Evolutionary conservation across 2,797 vertebrate species (phyloP).

Genomic region (Tarsius wallacei): DNA sequence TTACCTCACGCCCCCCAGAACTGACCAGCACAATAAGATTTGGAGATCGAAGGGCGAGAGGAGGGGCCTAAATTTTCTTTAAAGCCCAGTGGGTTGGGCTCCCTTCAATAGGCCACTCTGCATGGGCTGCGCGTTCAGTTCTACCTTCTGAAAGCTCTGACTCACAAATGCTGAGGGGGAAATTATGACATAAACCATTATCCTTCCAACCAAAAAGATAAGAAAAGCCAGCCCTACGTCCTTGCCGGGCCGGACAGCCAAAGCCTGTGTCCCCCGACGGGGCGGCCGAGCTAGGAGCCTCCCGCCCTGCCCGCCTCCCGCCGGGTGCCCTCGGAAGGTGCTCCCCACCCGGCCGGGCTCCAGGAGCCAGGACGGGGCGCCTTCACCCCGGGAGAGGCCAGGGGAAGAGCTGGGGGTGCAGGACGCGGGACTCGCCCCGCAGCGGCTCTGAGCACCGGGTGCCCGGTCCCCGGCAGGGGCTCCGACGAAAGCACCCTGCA

Average conservation of each 20-base stretch:
- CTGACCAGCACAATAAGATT: slow-evolving; percentile 18
- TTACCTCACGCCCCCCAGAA: slow-evolving; percentile 52
- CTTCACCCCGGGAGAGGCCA: neutral
- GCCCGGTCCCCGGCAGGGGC: neutral
- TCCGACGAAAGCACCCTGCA: neutral
- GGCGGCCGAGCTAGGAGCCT: neutral
- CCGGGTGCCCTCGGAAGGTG: neutral
- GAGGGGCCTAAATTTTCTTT: neutral
- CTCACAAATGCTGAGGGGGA: slow-evolving; percentile 74
- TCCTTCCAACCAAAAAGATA: slow-evolving; percentile 54
- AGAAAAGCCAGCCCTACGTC: slow-evolving; percentile 53
- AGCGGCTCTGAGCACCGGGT: neutral
- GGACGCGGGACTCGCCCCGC: neutral
- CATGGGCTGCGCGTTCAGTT: slow-evolving; percentile 72
- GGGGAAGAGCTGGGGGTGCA: neutral
- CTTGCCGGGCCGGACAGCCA: neutral
- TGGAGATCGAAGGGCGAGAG: neutral
- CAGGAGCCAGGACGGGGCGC: neutral
- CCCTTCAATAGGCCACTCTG: slow-evolving; percentile 74
- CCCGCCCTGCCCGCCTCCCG: neutral
- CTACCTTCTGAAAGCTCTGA: slow-evolving; percentile 80
- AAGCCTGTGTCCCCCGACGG: slow-evolving; percentile 74
- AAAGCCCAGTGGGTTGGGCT: slow-evolving; percentile 55
- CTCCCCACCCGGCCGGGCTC: neutral
- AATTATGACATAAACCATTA: slow-evolving; percentile 81